A percentile compares a stretch with the other conserved stretches of the same genome.
Evolutionary conservation across 2,113 vertebrate species (phyloP).

Genomic region (Python bivittatus): DNA sequence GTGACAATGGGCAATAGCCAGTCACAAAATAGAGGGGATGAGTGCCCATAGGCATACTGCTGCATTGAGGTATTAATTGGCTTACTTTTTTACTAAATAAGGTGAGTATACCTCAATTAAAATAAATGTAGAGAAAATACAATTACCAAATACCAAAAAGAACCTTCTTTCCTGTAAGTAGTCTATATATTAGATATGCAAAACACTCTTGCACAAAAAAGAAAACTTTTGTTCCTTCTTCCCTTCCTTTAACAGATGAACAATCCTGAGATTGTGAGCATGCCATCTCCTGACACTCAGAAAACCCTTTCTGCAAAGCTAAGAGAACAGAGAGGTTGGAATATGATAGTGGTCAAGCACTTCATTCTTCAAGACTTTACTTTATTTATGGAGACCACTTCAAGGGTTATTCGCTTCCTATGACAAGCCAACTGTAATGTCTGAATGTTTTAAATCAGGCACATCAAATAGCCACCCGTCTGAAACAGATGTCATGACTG

Average conservation of each 20-base stretch:
- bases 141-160: fast-evolving
- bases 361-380: conserved; percentile 76
- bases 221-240: neutral
- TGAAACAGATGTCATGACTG: conserved; percentile 70
- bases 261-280: conserved; percentile 34
- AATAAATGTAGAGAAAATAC: neutral
- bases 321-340: conserved; percentile 60
- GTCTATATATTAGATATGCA: neutral
- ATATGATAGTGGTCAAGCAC: conserved; percentile 65
- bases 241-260: conserved; percentile 69
- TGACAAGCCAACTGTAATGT: conserved; percentile 46
- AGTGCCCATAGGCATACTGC: neutral
- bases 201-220: neutral
- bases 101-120: neutral
- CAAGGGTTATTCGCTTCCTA: conserved; percentile 61
- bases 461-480: conserved; percentile 58
- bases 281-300: conserved; percentile 47
- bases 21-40: too few relatives aligned
- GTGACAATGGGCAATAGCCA: neutral
- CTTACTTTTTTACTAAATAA: neutral
- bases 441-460: conserved; percentile 63
- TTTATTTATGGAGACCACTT: conserved; percentile 74
- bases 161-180: neutral
- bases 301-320: conserved; percentile 57
- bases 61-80: neutral